phyloP scores from a whole-genome alignment of 1,140 invertebrate species.

The Trinorchestia longiramus region DNA sequence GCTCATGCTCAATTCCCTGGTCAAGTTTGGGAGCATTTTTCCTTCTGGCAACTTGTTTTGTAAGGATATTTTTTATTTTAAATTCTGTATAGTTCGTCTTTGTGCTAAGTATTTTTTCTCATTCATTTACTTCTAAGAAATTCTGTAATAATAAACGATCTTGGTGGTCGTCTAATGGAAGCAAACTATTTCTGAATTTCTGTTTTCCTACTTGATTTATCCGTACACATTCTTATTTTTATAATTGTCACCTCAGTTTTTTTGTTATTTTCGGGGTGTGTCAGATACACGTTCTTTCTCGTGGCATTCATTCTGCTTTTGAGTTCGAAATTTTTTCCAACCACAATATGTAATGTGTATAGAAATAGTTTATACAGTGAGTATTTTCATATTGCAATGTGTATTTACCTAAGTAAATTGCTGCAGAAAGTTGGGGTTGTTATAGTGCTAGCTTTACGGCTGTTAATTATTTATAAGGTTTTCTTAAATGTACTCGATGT shows the following conservation, averaged over 20 bases:
- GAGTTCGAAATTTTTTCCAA: background rate
- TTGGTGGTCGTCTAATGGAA: background rate
- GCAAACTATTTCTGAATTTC: background rate
- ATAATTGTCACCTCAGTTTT: background rate
- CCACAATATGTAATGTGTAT: no score
- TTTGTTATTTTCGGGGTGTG: background rate
- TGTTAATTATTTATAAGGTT: background rate
- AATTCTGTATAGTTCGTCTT: background rate
- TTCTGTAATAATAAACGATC: background rate
- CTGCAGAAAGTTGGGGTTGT: background rate
- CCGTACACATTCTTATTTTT: background rate
- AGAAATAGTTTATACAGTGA: background rate
- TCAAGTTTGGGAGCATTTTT: no score
- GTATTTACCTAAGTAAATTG: background rate
- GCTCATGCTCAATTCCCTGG: background rate
- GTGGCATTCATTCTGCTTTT: background rate
- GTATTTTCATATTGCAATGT: background rate
- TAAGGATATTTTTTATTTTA: background rate
- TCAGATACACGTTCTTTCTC: background rate
- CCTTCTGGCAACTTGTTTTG: background rate
- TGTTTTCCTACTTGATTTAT: background rate
- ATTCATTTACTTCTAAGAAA: background rate
- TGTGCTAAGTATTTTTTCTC: background rate
- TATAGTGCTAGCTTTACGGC: background rate
- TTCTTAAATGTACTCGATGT: background rate